These are phyloP conservation scores for Suricata suricatta DNA, from an alignment of 2,113 vertebrate species.

Conservation along the genomic window DNA sequence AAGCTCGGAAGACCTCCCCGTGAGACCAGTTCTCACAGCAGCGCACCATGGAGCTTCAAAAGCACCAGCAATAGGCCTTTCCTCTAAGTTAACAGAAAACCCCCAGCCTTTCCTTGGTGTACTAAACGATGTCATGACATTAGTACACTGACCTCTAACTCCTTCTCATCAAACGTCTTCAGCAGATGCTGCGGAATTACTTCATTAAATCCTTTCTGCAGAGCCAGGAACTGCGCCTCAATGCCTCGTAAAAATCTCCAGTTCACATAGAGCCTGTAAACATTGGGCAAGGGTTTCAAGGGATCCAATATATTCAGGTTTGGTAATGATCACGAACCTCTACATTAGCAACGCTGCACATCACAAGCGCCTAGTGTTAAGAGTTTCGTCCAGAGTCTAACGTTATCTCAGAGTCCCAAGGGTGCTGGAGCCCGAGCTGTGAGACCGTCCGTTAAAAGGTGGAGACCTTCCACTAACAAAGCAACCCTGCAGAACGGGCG, in stretches of 20 bases:
- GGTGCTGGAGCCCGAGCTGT: background rate
- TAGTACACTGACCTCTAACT: slow-evolving; percentile 92
- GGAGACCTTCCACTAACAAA: background rate
- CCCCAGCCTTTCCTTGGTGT: slow-evolving; percentile 20
- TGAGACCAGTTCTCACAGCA: background rate
- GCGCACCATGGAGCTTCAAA: background rate
- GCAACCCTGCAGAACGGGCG: background rate
- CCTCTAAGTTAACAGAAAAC: slow-evolving; percentile 8
- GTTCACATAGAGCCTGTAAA: slow-evolving; percentile 95
- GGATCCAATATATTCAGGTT: slow-evolving; percentile 49
- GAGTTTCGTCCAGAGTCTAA: slow-evolving; percentile 2
- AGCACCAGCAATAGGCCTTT: slow-evolving; percentile 39
- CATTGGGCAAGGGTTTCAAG: slow-evolving; percentile 54
- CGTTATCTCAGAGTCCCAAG: background rate
- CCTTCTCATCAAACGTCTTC: slow-evolving; percentile 99
- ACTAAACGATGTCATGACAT: background rate
- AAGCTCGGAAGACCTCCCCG: background rate
- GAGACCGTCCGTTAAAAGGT: background rate
- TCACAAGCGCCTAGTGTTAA: background rate
- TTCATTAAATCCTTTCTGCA: slow-evolving; percentile 99
- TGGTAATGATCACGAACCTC: background rate
- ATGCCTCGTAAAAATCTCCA: slow-evolving; percentile 99
- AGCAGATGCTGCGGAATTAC: slow-evolving; percentile 99
- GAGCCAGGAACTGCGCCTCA: slow-evolving; percentile 97
- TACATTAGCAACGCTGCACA: background rate